Percentiles rank a stretch among this genome's conserved stretches.
These are phyloP conservation scores for western clawed frog (Xenopus tropicalis) DNA, from an alignment of 2,113 vertebrate species.

Conservation along the genomic window UCB_Xtro_10.0 CM004452.2:35314001-35314500, in stretches of 20 bases:
- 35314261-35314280: constrained; percentile 41
- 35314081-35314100: constrained; percentile 16
- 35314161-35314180: constrained; percentile 28
- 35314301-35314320: constrained; percentile 13
- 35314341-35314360: constrained; percentile 11
- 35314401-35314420: too few relatives aligned
- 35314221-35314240: constrained; percentile 20
- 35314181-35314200: constrained; percentile 13
- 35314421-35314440: too few relatives aligned
- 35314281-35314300: constrained; percentile 29
- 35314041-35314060: constrained; percentile 36
- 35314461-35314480: too few relatives aligned
- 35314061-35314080: constrained; percentile 21
- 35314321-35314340: constrained; percentile 1
- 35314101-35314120: constrained; percentile 37
- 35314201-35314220: constrained; percentile 14
- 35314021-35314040: not conserved
- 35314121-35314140: constrained; percentile 32
- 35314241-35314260: constrained; percentile 33
- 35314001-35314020: constrained; percentile 11
- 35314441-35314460: too few relatives aligned
- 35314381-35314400: too few relatives aligned
- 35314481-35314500: too few relatives aligned
- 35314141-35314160: constrained; percentile 19
- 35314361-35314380: too few relatives aligned